Evolutionary conservation across 30 jellyfish, hydroid and myxozoan species (phyloP), one percentile per base, ranked within the genome.

Genomic region (Euphysa ruthae): DNA sequence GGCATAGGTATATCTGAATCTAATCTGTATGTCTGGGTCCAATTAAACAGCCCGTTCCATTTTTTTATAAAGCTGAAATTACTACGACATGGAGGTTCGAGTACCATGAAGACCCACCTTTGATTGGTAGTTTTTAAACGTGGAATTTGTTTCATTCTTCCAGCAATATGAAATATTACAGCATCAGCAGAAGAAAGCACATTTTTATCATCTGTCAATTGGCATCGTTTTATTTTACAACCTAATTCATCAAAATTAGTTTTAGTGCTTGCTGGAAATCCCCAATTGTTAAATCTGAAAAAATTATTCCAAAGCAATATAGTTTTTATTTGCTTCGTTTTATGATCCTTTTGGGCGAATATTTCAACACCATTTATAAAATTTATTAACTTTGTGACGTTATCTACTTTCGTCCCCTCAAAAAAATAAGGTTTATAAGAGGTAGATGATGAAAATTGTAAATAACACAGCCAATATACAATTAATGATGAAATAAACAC

Each of bases 71-170:
- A 46, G 6, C 22, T 10, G 10, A 2, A 46, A 29, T 46, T 46
- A n/a, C 30, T 2, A 6, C 62, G 32, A 32, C 77, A 63, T 1
- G 77, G 77, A 1, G 77, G 34, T 33, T 63, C 77, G n/a, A 22
- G 63, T 34, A 24, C 63, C 10, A 28, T 18, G 38, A 63, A 63
- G 18, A 63, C 71, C 77, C 77, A 63, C 10, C 77, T 65, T 63
- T 63, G 77, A 25, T 63, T 35, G 12, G 29, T 43, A 15, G 29
- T n/a, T 63, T 63, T 63, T 23, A 43, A 6, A 21, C 38, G 33
- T 6, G 77, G 77, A 13, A 28, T 35, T 12, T 22, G 22, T 38
- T 63, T 1, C 19, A 63, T 28, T 21, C 33, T 43, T 8, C 74
- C 77, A 1, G 15, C 33, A 0, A 63, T 43, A 32, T 63, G 77